Evolutionary conservation across 2,113 vertebrate species (phyloP), one percentile per base, ranked within the genome.

Genomic region (Gymnogyps californianus): DNA sequence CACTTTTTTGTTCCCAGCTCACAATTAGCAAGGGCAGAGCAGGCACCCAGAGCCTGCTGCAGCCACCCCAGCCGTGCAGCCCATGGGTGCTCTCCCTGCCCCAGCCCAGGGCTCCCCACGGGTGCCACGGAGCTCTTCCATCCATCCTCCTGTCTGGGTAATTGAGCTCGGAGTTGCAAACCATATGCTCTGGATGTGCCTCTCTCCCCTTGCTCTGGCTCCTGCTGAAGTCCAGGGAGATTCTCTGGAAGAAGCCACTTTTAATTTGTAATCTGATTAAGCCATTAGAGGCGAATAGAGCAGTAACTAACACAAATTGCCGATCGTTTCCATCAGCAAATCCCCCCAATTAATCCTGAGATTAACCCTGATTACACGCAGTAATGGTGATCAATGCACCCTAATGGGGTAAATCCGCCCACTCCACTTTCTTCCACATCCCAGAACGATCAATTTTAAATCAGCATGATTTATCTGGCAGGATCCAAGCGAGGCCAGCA

Each of bases 211-310:
- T 7, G 44, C 90, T 92, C 92, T 3, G 7, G 40, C 90, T 94
- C 71, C 85, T 14, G 70, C 75, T 52, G 54, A 57, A 87, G 84
- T 91, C 90, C 82, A 13, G 89, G 79, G 91, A 97, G 95, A 95
- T 88, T 71, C 92, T 74, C 89, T 83, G 92, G 93, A 95, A 97
- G 93, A 96, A 97, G 96, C 89, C 94, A 89, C 96, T 95, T 98
- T 97, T 97, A 95, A 97, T 97, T 96, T 96, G 96, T 96, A 97
- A 97, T 97, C 97, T 98, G 97, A 98, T 98, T 98, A 98, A 97
- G 59, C 95, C 96, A 96, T 98, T 97, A 96, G 96, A 78, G 93
- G 74, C 34, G 78, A 97, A 93, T 87, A 94, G 97, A 97, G 96
- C 94, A 92, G 97, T 96, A 97, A 97, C 84, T 94, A 96, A 97